Conservation (phyloP, 2,888 invertebrate species). For the Antheraea assamensis region DNA sequence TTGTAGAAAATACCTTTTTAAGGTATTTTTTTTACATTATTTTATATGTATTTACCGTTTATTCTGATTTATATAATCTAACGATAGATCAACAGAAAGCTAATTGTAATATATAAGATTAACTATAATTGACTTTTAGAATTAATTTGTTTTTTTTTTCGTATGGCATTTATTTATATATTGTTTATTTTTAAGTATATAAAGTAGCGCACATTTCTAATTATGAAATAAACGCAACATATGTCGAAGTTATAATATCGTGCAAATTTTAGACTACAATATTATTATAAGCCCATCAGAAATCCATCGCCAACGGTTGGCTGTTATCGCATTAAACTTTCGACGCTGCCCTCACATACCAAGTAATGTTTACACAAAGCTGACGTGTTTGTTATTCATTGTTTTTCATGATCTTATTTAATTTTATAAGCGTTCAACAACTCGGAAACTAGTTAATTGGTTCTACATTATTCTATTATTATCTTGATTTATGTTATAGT, state of each 20-base stretch:
- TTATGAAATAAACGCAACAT: neutral
- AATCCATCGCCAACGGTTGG: slow-evolving; percentile 28
- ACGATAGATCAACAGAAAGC: neutral
- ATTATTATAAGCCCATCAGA: slow-evolving; percentile 41
- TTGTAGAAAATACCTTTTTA: too few species aligned
- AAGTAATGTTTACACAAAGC: slow-evolving; percentile 22
- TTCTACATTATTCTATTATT: slow-evolving; percentile 8
- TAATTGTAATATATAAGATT: neutral
- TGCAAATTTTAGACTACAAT: slow-evolving; percentile 6
- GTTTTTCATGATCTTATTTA: slow-evolving; percentile 17
- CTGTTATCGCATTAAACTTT: slow-evolving; percentile 32
- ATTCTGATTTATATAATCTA: too few species aligned
- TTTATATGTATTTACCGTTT: too few species aligned
- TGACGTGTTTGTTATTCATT: slow-evolving; percentile 27
- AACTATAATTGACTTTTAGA: neutral
- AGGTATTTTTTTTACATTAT: too few species aligned
- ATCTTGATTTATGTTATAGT: neutral
- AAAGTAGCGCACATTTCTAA: neutral
- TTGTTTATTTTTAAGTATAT: neutral
- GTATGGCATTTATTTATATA: neutral
- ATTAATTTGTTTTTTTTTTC: neutral
- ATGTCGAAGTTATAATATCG: slow-evolving; percentile 16
- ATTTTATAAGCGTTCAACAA: slow-evolving; percentile 7
- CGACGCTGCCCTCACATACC: slow-evolving; percentile 29
- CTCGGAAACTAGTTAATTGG: neutral